Base-by-base conservation (phyloP, 2,113 vertebrate genomes). In the Lota lota region DNA sequence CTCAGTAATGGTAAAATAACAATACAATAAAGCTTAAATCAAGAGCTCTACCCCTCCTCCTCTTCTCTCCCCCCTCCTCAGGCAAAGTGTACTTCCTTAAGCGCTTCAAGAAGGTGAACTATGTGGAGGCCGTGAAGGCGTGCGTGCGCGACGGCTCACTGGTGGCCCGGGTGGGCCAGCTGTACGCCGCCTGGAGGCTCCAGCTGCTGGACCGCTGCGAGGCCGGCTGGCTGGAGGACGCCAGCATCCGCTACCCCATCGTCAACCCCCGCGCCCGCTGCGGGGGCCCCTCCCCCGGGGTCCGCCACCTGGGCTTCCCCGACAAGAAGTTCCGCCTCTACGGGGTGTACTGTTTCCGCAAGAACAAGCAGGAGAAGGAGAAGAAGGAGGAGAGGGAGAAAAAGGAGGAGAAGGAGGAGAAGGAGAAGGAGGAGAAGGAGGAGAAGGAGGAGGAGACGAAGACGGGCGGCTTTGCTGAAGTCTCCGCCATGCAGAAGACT, bases 191-290 rank as follows among this genome's bases (percentile, higher is more conserved):
- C 0, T 98, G 96, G 97, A 96, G 95, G 85, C 84, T 96, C 66
- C 95, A 99, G 81, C 92, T 97, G 7, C 80, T 98, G 90, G 96
- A 99, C 75, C 93, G 93, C 70, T 98, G 97, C 60, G 94, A 97
- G 19, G 95, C 96, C 0, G 97, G 97, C 20, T 98, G 97, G 97
- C 76, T 98, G 79, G 93, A 93, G 22, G 96, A 98, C 4, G 95
- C 94, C 70, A 97, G 95, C 78, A 92, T 96, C 61, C 96, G 97
- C 20, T 98, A 99, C 81, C 96, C 97, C 77, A 97, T 98, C 19
- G 95, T 98, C 70, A 97, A 96, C 70, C 96, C 97, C 0, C 92
- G 96, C 0, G 78, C 90, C 0, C 94, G 94, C 75, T 98, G 97
- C 1, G 97, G 97, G 0, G 96, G 95, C n/a, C 70, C 76, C 1